These are phyloP conservation scores for Oncopeltus fasciatus DNA, from an alignment of 1,140 invertebrate genomes.

Conservation along the genomic window DNA sequence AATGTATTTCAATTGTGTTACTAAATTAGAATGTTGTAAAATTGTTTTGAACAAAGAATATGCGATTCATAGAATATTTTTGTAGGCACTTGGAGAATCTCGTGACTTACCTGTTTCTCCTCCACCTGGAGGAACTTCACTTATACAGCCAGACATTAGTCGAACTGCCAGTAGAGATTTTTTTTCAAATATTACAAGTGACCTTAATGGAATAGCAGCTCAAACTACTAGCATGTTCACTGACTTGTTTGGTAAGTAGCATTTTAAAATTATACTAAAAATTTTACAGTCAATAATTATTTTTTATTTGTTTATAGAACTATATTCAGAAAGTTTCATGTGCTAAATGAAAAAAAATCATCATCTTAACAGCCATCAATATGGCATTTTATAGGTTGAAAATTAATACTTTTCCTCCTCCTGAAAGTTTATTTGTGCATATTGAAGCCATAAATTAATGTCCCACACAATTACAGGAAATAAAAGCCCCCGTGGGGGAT, in stretches of 20 bases:
- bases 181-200: constrained; percentile 75
- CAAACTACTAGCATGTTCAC: constrained; percentile 84
- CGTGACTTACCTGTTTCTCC: constrained; percentile 19
- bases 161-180: constrained; percentile 52
- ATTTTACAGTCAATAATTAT: too few species aligned
- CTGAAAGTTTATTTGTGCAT: background rate
- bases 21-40: too few species aligned
- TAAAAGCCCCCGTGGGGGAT: constrained; percentile 19
- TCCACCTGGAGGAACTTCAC: background rate
- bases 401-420: too few species aligned
- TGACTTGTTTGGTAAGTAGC: constrained; percentile 69
- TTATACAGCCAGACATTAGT: constrained; percentile 27
- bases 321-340: too few species aligned
- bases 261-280: too few species aligned
- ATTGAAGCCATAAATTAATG: background rate
- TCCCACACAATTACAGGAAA: constrained; percentile 30
- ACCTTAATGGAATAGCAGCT: constrained; percentile 76
- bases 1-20: too few species aligned
- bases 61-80: too few species aligned
- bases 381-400: too few species aligned
- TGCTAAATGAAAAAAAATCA: too few species aligned
- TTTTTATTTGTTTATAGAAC: too few species aligned
- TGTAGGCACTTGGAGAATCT: constrained; percentile 32
- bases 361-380: too few species aligned
- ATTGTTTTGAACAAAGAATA: too few species aligned